These are phyloP conservation scores for Arge pagana DNA, from an alignment of 2,888 invertebrate species.

Conservation along the genomic window DNA sequence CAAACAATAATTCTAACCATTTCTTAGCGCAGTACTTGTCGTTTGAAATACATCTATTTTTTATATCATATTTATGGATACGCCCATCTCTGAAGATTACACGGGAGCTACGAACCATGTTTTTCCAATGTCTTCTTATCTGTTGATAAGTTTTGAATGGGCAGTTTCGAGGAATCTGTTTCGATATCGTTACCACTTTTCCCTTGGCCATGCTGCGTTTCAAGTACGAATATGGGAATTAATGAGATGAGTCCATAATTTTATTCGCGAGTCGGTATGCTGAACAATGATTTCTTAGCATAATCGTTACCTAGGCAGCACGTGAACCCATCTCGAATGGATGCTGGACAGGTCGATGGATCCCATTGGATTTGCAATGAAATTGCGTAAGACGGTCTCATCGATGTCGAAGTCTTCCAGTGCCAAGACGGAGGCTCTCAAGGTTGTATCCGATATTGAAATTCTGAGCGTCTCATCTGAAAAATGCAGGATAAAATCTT, in stretches of 20 bases:
- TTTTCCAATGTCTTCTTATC: slow-evolving; percentile 52
- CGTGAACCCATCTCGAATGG: slow-evolving; percentile 37
- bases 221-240: not conserved
- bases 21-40: too few species aligned
- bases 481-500: too few species aligned
- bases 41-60: too few species aligned
- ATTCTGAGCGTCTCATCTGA: too few species aligned
- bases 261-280: too few species aligned
- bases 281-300: not conserved
- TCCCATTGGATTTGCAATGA: slow-evolving; percentile 38
- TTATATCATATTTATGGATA: too few species aligned
- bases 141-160: slow-evolving; percentile 46
- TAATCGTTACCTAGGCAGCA: slow-evolving; percentile 49
- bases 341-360: slow-evolving; percentile 34
- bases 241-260: slow-evolving; percentile 4
- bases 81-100: too few species aligned
- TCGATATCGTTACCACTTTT: slow-evolving; percentile 43
- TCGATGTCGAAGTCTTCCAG: slow-evolving; percentile 37
- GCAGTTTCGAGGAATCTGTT: slow-evolving; percentile 41
- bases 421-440: slow-evolving; percentile 26
- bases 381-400: slow-evolving; percentile 32
- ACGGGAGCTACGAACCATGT: slow-evolving; percentile 50
- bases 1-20: not conserved
- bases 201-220: slow-evolving; percentile 45
- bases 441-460: not conserved